Percentiles rank a stretch among this genome's conserved stretches.
phyloP scores from a whole-genome alignment of 2,113 vertebrate species.

The Scatophagus argus region DNA sequence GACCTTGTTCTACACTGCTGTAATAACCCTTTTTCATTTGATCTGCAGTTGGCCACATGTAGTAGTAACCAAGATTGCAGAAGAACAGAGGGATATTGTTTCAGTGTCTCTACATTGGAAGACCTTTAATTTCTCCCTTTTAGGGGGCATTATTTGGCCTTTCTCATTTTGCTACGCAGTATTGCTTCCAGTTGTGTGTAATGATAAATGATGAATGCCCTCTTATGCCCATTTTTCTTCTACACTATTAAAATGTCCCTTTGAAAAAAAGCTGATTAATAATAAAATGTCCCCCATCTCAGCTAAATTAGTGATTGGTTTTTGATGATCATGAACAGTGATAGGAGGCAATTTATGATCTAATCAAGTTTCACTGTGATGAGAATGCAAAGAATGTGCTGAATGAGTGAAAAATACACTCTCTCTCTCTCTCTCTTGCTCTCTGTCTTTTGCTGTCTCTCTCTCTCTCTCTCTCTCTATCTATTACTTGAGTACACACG shows the following conservation, averaged over 20 bases:
- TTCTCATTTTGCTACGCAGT: conserved; percentile 29
- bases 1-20: conserved; percentile 12
- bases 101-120: not conserved
- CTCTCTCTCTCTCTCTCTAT: not conserved
- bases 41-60: not conserved
- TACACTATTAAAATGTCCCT: conserved; percentile 42
- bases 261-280: conserved; percentile 59
- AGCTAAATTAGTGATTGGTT: conserved; percentile 64
- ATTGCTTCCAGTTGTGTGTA: conserved; percentile 33
- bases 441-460: not conserved
- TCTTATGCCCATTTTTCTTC: conserved; percentile 39
- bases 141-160: conserved; percentile 25
- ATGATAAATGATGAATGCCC: conserved; percentile 61
- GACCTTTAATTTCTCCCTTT: not conserved
- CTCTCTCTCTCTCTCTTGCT: not conserved
- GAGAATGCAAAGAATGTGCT: conserved; percentile 19
- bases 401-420: conserved; percentile 10
- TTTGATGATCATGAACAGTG: conserved; percentile 66
- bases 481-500: not conserved
- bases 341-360: conserved; percentile 51
- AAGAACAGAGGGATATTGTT: conserved; percentile 3
- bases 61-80: conserved; percentile 13
- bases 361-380: conserved; percentile 50
- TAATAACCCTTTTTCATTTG: conserved; percentile 43
- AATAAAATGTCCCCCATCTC: conserved; percentile 53